phyloP scores from a whole-genome alignment of 2,113 vertebrate species.

The Dendrocopos noguchii region DNA sequence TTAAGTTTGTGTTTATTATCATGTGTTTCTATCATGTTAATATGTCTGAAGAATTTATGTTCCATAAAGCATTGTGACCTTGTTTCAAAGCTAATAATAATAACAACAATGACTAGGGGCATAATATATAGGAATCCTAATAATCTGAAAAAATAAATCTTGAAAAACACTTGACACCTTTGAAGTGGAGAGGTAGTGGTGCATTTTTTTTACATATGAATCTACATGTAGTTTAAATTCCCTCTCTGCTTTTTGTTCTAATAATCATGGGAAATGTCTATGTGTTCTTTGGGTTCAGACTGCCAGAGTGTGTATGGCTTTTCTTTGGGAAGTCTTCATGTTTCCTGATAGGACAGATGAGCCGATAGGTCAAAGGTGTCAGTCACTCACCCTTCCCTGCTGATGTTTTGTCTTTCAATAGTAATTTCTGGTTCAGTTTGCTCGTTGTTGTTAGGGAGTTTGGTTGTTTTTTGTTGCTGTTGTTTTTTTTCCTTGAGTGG shows the following conservation, averaged over 20 bases:
- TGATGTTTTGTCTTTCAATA: neutral
- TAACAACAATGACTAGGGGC: too few species aligned
- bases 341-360: neutral
- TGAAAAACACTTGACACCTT: neutral
- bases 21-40: neutral
- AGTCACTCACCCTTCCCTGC: neutral
- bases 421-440: neutral
- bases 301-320: neutral
- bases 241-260: neutral
- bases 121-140: neutral
- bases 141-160: neutral
- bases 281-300: neutral
- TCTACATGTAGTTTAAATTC: neutral
- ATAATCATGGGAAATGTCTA: neutral
- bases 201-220: neutral
- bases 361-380: neutral
- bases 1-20: neutral
- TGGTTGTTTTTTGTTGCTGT: neutral
- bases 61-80: neutral
- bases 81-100: neutral
- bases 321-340: neutral
- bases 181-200: neutral
- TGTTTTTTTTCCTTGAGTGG: fast-evolving
- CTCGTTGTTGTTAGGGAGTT: too few species aligned
- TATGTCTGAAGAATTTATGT: neutral